Conservation (phyloP, 2,888 invertebrate species). For the Allolobophora icterica region DNA sequence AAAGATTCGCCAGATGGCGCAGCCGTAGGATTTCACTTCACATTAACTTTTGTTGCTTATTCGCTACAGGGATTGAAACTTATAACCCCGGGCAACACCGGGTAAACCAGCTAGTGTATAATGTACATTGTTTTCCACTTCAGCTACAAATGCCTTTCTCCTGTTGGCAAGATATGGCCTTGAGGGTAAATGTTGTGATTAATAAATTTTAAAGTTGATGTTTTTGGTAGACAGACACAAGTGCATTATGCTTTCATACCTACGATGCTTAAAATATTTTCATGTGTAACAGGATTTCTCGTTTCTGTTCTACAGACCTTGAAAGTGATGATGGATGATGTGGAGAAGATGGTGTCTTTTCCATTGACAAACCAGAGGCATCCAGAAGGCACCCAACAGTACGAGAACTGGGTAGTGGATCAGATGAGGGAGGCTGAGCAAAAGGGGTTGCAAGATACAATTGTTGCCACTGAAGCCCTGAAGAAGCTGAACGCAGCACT, state of each 20-base stretch:
- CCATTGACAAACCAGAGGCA: neutral
- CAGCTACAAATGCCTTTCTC: too few relatives aligned
- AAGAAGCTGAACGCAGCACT: conserved; percentile 27
- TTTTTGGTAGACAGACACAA: too few relatives aligned
- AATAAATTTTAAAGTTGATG: too few relatives aligned
- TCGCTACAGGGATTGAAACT: too few relatives aligned
- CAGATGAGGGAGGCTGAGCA: conserved; percentile 29
- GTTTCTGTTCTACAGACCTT: neutral
- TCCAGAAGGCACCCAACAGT: conserved; percentile 30
- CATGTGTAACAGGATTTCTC: neutral
- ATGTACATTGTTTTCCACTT: too few relatives aligned
- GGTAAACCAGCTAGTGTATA: too few relatives aligned
- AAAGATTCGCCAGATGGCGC: too few relatives aligned
- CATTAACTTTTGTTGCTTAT: too few relatives aligned
- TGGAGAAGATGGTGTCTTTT: neutral
- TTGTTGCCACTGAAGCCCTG: neutral
- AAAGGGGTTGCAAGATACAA: neutral
- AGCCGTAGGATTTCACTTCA: too few relatives aligned
- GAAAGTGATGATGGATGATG: neutral
- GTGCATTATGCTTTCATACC: neutral
- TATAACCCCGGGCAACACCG: too few relatives aligned
- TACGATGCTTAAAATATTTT: neutral
- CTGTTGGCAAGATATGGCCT: too few relatives aligned
- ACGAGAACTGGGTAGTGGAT: conserved; percentile 34
- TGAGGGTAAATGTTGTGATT: too few relatives aligned